These are phyloP conservation scores for Channa striata DNA, from an alignment of 2,797 vertebrate species.

Conservation along the genomic window DNA sequence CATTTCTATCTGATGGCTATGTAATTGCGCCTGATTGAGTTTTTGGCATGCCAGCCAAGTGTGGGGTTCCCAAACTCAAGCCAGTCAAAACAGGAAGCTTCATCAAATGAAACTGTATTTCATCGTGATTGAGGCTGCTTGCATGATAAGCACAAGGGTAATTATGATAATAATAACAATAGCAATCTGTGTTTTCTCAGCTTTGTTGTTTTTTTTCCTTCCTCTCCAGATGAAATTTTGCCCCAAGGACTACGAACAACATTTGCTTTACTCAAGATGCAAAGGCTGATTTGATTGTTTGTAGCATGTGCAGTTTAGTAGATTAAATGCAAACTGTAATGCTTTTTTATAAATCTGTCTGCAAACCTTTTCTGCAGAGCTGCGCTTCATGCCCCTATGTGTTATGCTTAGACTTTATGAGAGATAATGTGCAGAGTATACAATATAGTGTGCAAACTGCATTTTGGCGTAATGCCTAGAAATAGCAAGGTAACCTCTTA, in stretches of 20 bases:
- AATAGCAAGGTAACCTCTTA: constrained; percentile 32
- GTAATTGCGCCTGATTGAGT: constrained; percentile 87
- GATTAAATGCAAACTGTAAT: constrained; percentile 63
- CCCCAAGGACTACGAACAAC: constrained; percentile 63
- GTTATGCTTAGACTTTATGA: constrained; percentile 23
- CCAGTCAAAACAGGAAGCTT: constrained; percentile 84
- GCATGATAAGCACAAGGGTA: constrained; percentile 75
- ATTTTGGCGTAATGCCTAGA: constrained; percentile 32
- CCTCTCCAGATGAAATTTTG: constrained; percentile 68
- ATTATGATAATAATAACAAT: constrained; percentile 82
- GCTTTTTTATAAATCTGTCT: constrained; percentile 45
- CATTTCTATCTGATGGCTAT: constrained; percentile 87
- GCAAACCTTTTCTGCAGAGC: constrained; percentile 12
- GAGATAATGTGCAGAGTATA: not conserved
- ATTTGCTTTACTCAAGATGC: constrained; percentile 71
- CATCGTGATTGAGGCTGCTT: constrained; percentile 80
- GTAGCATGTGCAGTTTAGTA: constrained; percentile 65
- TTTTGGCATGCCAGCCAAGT: constrained; percentile 81
- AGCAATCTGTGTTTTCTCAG: constrained; percentile 81
- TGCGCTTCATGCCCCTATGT: not conserved
- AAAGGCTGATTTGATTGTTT: constrained; percentile 75
- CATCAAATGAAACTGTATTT: constrained; percentile 83
- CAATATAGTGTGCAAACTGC: not conserved
- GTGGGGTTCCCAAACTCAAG: constrained; percentile 75
- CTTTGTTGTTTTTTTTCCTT: constrained; percentile 66